Percentiles rank a stretch among this genome's conserved stretches.
These are phyloP conservation scores for Neodontobutis hainanensis DNA, from an alignment of 2,113 vertebrate genomes.

Conservation along the genomic window DNA sequence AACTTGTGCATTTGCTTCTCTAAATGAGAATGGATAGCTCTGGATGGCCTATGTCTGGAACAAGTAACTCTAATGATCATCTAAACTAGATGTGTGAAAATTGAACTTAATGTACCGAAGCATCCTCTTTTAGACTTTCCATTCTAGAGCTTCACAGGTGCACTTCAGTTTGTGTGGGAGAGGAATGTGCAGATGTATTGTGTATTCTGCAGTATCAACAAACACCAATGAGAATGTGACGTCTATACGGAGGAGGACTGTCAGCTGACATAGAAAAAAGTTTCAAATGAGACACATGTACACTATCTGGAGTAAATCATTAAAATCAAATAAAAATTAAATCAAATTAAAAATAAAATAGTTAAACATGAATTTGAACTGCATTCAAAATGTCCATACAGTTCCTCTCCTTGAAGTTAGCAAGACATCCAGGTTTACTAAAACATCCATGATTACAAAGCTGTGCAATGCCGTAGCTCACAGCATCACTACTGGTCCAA, in stretches of 20 bases:
- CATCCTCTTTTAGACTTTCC: conserved; percentile 15
- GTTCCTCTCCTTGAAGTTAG: too few relatives aligned
- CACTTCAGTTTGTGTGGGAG: conserved; percentile 41
- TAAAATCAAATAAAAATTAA: too few relatives aligned
- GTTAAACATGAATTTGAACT: too few relatives aligned
- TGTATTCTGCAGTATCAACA: conserved; percentile 50
- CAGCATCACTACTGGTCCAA: too few relatives aligned
- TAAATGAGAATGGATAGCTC: conserved; percentile 3
- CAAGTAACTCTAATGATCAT: background rate
- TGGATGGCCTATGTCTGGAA: background rate
- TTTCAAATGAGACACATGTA: background rate
- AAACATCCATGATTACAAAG: too few relatives aligned
- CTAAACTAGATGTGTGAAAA: too few relatives aligned
- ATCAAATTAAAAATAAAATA: too few relatives aligned
- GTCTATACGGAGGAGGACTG: conserved; percentile 6
- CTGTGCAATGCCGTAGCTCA: too few relatives aligned
- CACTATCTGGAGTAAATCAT: background rate
- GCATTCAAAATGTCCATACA: too few relatives aligned
- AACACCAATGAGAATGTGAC: conserved; percentile 10
- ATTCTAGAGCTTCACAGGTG: conserved; percentile 43
- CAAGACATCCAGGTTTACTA: too few relatives aligned
- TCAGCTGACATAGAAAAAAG: background rate
- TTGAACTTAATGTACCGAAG: background rate
- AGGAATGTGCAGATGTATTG: conserved; percentile 48
- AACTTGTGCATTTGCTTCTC: background rate